Percentiles rank a stretch among this genome's conserved stretches.
Evolutionary conservation across 2,797 vertebrate species (phyloP).

Genomic region (Melanogrammus aeglefinus): DNA sequence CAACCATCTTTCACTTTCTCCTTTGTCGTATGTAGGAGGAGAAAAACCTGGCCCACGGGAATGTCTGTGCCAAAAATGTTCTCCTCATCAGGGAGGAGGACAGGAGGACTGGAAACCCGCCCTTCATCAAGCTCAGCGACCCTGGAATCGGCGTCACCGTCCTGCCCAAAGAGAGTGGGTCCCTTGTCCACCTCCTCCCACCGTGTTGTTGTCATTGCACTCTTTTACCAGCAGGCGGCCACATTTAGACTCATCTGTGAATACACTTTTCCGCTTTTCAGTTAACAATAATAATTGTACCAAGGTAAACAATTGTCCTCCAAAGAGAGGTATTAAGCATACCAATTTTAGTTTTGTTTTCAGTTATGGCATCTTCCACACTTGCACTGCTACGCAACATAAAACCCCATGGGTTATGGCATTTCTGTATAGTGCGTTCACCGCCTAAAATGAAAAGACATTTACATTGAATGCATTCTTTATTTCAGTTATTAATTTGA

Average conservation of each 20-base stretch:
- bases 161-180: constrained; percentile 92
- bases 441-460: neutral
- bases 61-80: constrained; percentile 93
- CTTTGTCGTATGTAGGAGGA: constrained; percentile 78
- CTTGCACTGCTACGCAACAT: neutral
- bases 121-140: constrained; percentile 96
- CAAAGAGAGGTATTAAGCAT: neutral
- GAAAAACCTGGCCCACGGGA: constrained; percentile 89
- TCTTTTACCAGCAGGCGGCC: constrained; percentile 18
- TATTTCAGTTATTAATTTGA: neutral
- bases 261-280: neutral
- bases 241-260: neutral
- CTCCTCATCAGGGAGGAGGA: constrained; percentile 93
- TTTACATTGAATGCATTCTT: neutral
- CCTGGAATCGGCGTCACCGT: constrained; percentile 91
- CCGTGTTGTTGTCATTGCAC: neutral
- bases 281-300: neutral
- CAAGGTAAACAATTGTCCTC: neutral
- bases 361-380: neutral
- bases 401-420: neutral
- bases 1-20: neutral
- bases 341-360: neutral
- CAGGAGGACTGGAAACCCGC: constrained; percentile 83
- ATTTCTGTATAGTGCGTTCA: neutral
- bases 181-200: neutral